Percentiles rank a stretch among this genome's conserved stretches.
These are phyloP conservation scores for Adrianichthys oophorus DNA, from an alignment of 2,797 vertebrate species.

Conservation along the genomic window DNA sequence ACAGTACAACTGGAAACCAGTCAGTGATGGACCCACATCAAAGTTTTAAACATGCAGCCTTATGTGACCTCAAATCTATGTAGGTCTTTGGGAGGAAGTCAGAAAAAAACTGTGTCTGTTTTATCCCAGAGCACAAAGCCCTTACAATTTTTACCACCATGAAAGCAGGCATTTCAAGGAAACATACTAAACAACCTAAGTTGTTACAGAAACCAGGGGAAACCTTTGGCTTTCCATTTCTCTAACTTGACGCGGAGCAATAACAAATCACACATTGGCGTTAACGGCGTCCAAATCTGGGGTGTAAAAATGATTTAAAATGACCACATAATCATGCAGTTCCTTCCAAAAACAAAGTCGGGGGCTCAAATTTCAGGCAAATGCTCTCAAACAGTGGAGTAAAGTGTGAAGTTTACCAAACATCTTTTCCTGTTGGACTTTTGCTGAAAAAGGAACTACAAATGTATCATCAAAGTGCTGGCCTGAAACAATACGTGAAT, in stretches of 20 bases:
- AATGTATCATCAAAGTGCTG: conserved; percentile 4
- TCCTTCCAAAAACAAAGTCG: conserved; percentile 17
- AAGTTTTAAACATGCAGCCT: too few relatives aligned
- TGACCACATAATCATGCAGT: not conserved
- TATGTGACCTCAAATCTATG: too few relatives aligned
- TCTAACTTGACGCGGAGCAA: conserved; percentile 1
- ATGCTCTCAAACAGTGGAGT: conserved; percentile 1
- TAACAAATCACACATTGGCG: not conserved
- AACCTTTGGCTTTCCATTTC: conserved; percentile 1
- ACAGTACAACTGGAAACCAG: too few relatives aligned
- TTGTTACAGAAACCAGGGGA: conserved; percentile 2
- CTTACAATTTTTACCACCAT: conserved; percentile 10
- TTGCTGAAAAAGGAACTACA: conserved; percentile 14
- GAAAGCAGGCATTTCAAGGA: conserved; percentile 4
- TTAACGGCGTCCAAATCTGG: not conserved
- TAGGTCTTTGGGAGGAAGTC: too few relatives aligned
- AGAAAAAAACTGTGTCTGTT: conserved; percentile 42
- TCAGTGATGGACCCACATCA: too few relatives aligned
- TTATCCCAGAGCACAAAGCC: conserved; percentile 21
- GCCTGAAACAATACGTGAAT: conserved; percentile 25
- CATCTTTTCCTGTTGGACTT: conserved; percentile 19
- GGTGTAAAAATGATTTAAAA: not conserved
- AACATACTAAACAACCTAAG: conserved; percentile 24
- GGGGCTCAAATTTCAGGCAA: conserved; percentile 14
- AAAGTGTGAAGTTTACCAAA: conserved; percentile 25